A percentile compares a stretch with the other conserved stretches of the same genome.
These are phyloP conservation scores for Smutsia temminckii DNA, from an alignment of 2,797 vertebrate species.

Conservation along the genomic window DNA sequence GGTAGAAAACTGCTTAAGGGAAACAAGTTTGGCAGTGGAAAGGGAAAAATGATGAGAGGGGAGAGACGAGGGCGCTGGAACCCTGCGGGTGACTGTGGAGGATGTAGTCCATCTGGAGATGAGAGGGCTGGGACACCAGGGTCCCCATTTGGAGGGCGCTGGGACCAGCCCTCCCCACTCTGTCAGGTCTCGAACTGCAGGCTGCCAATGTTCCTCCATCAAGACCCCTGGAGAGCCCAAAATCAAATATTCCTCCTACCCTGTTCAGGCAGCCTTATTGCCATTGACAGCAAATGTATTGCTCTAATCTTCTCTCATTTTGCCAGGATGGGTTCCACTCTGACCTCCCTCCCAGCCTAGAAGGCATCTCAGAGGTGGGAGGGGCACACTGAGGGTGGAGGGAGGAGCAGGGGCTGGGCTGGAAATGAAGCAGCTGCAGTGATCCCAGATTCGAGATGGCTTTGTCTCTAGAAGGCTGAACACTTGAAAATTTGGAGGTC, in stretches of 20 bases:
- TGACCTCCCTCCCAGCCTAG: constrained; percentile 74
- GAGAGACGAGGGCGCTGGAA: background rate
- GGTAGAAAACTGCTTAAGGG: constrained; percentile 54
- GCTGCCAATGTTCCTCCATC: constrained; percentile 55
- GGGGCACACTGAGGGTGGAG: background rate
- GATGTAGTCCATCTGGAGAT: constrained; percentile 47
- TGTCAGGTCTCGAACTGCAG: constrained; percentile 50
- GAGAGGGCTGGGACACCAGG: constrained; percentile 47
- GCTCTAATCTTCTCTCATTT: constrained; percentile 82
- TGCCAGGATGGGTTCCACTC: constrained; percentile 65
- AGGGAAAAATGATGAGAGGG: constrained; percentile 20
- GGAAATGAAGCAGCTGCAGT: background rate
- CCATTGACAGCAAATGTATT: constrained; percentile 82
- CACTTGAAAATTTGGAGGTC: background rate
- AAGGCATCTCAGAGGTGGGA: constrained; percentile 52
- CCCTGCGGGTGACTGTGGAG: background rate
- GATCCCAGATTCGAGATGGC: background rate
- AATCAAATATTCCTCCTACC: constrained; percentile 80
- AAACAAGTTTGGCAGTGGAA: constrained; percentile 60
- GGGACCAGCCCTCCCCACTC: constrained; percentile 6
- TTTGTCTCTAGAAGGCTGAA: background rate
- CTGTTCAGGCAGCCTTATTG: constrained; percentile 77
- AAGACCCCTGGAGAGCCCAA: constrained; percentile 61
- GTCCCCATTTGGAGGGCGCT: constrained; percentile 17
- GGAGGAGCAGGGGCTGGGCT: background rate